A percentile compares a stretch with the other conserved stretches of the same genome.
Evolutionary conservation across 2,888 invertebrate genomes (phyloP).

Genomic region (Psylliodes chrysocephalus): DNA sequence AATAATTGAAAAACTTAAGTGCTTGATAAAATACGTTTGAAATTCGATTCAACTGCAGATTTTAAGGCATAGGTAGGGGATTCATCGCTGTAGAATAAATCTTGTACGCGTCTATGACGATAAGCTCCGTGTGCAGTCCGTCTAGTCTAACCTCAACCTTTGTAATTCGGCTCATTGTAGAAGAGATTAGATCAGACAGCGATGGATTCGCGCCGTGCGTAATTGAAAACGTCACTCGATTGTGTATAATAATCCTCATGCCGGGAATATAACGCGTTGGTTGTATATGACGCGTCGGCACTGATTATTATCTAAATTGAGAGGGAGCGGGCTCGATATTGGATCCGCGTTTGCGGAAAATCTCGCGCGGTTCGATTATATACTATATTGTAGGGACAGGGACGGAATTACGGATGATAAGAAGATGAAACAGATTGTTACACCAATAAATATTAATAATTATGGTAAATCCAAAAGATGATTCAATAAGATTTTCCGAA

Average conservation of each 20-base stretch:
- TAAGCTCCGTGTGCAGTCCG: no score
- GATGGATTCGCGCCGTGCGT: slow-evolving; percentile 1
- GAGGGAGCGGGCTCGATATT: slow-evolving; percentile 12
- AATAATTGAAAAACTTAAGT: no score
- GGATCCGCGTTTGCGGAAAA: slow-evolving; percentile 25
- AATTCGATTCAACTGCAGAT: not conserved
- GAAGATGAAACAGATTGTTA: no score
- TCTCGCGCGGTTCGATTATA: slow-evolving; percentile 9
- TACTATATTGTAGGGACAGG: not conserved
- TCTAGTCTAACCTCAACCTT: not conserved
- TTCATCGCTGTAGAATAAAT: no score
- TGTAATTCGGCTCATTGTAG: not conserved
- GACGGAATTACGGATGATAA: no score
- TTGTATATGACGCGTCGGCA: slow-evolving; percentile 15
- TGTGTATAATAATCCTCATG: slow-evolving; percentile 17
- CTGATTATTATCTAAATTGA: slow-evolving; percentile 27
- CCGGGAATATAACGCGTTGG: slow-evolving; percentile 9
- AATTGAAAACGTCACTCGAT: slow-evolving; percentile 18
- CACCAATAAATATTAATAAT: no score
- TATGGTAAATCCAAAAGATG: no score
- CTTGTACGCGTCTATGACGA: no score
- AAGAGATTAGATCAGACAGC: not conserved
- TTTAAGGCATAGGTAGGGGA: no score
- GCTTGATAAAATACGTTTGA: no score
- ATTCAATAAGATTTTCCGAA: no score